Conservation (phyloP, 2,797 vertebrate species). For the Hydrophis major region DNA sequence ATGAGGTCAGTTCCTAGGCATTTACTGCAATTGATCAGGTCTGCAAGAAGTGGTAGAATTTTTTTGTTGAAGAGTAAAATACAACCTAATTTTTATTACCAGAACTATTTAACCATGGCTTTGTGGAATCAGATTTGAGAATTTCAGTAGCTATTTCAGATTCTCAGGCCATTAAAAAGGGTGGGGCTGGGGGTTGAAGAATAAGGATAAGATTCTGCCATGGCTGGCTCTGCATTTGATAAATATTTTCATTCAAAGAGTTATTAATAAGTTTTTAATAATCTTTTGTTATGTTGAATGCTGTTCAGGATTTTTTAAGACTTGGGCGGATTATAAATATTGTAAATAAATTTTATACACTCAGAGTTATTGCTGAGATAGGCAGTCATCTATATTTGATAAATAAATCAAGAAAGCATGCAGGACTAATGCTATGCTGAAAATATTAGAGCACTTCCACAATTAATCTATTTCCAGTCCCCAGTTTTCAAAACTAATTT, state of each 20-base stretch:
- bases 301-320: not conserved
- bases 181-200: not conserved
- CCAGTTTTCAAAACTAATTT: not conserved
- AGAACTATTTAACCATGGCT: not conserved
- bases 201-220: not conserved
- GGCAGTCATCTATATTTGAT: not conserved
- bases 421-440: not conserved
- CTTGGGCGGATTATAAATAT: not conserved
- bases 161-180: not conserved
- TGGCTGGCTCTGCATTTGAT: not conserved
- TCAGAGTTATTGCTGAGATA: not conserved
- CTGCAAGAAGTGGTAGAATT: not conserved
- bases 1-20: not conserved
- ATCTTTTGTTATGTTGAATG: not conserved
- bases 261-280: not conserved
- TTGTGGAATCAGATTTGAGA: not conserved
- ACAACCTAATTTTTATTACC: not conserved
- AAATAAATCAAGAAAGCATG: not conserved
- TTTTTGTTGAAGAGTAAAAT: not conserved
- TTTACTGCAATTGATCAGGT: not conserved
- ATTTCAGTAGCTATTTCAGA: not conserved
- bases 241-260: not conserved
- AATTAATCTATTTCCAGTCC: not conserved
- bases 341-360: not conserved
- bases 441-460: not conserved